phyloP scores from a whole-genome alignment of 2,113 vertebrate species.

The Bufo gargarizans region DNA sequence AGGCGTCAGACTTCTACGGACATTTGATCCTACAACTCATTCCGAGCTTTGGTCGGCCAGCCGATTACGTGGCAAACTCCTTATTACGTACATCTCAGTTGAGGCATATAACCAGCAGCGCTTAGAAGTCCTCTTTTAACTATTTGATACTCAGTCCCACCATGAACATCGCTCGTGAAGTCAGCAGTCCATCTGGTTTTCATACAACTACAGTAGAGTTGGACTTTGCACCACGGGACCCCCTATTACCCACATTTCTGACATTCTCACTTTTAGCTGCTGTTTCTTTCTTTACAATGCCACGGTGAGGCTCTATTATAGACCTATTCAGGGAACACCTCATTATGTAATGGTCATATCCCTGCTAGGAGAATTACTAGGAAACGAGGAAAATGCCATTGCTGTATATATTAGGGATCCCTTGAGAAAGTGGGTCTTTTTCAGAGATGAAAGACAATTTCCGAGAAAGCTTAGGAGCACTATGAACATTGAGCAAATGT shows the following conservation, averaged over 20 bases:
- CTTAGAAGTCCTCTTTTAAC: neutral
- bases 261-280: slow-evolving; percentile 34
- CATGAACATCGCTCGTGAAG: neutral
- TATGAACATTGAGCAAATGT: neutral
- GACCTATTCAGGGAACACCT: neutral
- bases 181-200: slow-evolving; percentile 7
- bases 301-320: neutral
- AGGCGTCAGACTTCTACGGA: neutral
- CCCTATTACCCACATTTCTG: slow-evolving; percentile 26
- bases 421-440: neutral
- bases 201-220: slow-evolving; percentile 5
- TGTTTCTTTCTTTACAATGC: slow-evolving; percentile 22
- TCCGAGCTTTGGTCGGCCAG: neutral
- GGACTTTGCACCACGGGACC: neutral
- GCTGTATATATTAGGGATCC: neutral
- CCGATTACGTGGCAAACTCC: neutral
- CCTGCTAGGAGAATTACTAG: neutral
- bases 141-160: neutral
- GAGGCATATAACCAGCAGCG: neutral
- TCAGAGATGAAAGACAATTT: neutral
- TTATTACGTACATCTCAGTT: neutral
- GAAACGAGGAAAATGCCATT: neutral
- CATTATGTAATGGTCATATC: neutral
- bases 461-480: neutral
- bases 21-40: neutral